Evolutionary conservation across 2,113 vertebrate genomes (phyloP), one percentile per base, ranked within the genome.

Genomic region (Channa maculata): DNA sequence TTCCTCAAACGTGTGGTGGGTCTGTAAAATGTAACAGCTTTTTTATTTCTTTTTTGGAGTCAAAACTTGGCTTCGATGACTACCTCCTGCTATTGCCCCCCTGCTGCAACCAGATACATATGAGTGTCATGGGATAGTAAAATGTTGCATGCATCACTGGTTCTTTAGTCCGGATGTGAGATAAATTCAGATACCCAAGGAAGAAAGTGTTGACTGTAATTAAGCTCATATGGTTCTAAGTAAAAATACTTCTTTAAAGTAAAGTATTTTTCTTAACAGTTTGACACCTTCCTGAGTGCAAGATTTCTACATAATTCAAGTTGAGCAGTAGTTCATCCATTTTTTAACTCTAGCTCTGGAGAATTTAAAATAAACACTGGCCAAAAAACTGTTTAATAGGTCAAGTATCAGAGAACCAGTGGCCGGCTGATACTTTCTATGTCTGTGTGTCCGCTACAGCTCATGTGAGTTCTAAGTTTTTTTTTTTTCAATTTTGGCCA

Each of bases 171-270:
- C 0, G 6, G 34, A 49, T 75, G 43, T 67, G 57, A 68, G 85
- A 33, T 84, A 45, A 55, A 59, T 80, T 52, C 50, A 63, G 60
- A 49, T 49, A 67, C 41, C 3, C 45, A 43, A 52, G 51, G 65
- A 85, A 64, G 44, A 48, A 71, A 37, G 71, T 68, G 86, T 69
- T 81, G 75, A 59, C 62, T 77, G 36, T 65, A 81, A 75, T 87
- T 73, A 70, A 52, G 69, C 62, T 83, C 57, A 61, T 11, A 45
- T 44, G 45, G n/a, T 78, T 68, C 65, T 77, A 60, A 76, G 48
- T 15, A 34, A 39, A 73, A 74, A 46, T 62, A 39, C 63, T 70
- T 52, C 3, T 8, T 54, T 38, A 65, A 39, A 57, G 55, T 55
- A 66, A 82, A 83, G 39, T 48, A 44, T 64, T 7, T 61, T 37